Evolutionary conservation across 2,888 invertebrate species (phyloP).

Genomic region (Drosophila nr. perissopoda): DNA sequence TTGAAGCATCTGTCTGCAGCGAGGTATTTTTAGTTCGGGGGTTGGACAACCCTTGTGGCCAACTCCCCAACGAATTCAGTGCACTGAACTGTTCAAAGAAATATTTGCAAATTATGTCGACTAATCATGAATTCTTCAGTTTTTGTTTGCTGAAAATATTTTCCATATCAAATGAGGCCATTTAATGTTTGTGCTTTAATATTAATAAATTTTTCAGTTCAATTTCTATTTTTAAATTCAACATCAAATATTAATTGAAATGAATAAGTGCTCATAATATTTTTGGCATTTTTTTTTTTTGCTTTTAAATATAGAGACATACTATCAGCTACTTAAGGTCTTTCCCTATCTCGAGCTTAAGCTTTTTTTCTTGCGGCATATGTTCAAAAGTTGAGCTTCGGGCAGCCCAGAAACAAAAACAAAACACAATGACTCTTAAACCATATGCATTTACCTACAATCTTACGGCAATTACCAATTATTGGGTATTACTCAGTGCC

Average conservation of each 20-base stretch:
- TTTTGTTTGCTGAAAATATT: not conserved
- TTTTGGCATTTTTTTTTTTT: not conserved
- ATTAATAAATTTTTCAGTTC: not conserved
- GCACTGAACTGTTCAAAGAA: conserved; percentile 34
- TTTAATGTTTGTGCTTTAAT: not conserved
- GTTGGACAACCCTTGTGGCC: conserved; percentile 11
- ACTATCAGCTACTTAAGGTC: conserved; percentile 6
- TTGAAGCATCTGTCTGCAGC: conserved; percentile 66
- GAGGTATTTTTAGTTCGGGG: conserved; percentile 16
- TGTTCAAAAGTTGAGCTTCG: conserved; percentile 12
- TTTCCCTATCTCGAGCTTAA: not conserved
- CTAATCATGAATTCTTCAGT: too few species aligned
- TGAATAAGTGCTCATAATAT: not conserved
- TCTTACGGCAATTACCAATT: conserved; percentile 42
- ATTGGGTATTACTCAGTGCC: conserved; percentile 42
- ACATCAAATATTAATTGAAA: not conserved
- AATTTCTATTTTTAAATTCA: not conserved
- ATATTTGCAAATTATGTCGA: not conserved
- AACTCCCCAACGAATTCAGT: conserved; percentile 12
- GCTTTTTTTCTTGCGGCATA: not conserved
- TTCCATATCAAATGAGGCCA: not conserved
- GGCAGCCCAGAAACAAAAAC: conserved; percentile 2
- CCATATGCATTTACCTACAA: conserved; percentile 23
- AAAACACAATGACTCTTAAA: conserved; percentile 16
- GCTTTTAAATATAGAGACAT: not conserved